phyloP scores from a whole-genome alignment of 2,113 vertebrate species.

The Hyaena hyaena region DNA sequence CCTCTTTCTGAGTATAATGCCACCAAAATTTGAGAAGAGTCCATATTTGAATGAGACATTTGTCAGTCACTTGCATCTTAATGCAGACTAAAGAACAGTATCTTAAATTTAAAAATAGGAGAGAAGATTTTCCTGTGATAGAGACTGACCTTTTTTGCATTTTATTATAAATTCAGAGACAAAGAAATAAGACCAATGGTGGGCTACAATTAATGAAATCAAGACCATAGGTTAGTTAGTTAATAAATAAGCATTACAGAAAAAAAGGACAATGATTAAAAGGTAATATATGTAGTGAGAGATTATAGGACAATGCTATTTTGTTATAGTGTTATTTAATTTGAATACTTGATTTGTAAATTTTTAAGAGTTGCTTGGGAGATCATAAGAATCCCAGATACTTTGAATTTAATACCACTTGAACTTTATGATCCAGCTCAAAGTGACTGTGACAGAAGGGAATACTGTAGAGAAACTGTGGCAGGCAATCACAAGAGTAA shows the following conservation, averaged over 20 bases:
- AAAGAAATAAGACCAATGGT: neutral
- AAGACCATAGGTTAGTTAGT: neutral
- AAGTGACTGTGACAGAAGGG: neutral
- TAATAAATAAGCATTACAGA: neutral
- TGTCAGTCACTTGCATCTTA: neutral
- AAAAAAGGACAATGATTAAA: neutral
- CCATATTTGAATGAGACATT: neutral
- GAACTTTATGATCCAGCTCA: neutral
- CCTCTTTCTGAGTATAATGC: neutral
- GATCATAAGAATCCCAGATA: neutral
- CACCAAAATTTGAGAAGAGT: neutral
- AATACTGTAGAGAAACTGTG: neutral
- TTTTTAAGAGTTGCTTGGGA: neutral
- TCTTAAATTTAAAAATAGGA: neutral
- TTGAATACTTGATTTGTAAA: neutral
- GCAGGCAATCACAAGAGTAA: neutral
- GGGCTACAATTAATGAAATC: neutral
- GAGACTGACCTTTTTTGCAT: neutral
- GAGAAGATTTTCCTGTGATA: neutral
- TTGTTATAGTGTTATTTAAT: neutral
- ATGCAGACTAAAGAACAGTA: neutral
- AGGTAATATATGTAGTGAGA: neutral
- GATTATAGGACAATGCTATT: neutral
- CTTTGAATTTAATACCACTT: conserved; percentile 26
- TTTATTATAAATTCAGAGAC: neutral